phyloP scores from a whole-genome alignment of 2,113 vertebrate species.

The Crotalus viridis region DNA sequence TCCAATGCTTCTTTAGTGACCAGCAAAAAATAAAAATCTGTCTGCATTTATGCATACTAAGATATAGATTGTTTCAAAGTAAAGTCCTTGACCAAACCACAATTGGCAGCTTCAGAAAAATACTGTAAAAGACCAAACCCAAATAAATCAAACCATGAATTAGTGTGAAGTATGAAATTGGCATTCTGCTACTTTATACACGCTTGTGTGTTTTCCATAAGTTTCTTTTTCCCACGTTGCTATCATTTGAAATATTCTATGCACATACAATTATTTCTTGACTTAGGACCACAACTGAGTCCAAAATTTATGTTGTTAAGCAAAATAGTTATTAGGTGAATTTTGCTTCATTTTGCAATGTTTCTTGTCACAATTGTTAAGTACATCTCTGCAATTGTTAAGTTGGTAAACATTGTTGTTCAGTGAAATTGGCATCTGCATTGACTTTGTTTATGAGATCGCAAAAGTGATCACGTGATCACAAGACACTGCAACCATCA shows the following conservation, averaged over 20 bases:
- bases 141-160: neutral
- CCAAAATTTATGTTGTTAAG: neutral
- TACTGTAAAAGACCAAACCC: neutral
- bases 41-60: neutral
- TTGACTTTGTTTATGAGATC: neutral
- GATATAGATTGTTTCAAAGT: neutral
- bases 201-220: neutral
- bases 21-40: neutral
- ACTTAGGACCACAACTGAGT: neutral
- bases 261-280: neutral
- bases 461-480: neutral
- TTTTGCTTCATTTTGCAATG: neutral
- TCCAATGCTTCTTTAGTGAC: neutral
- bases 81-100: neutral
- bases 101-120: neutral
- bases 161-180: neutral
- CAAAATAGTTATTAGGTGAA: neutral
- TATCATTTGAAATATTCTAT: neutral
- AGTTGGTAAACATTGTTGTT: neutral
- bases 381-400: neutral
- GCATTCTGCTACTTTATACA: neutral
- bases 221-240: neutral
- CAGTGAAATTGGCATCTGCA: neutral
- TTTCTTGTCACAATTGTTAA: neutral
- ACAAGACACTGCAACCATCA: neutral